Percentiles rank a stretch among this genome's conserved stretches.
These are phyloP conservation scores for Eidolon dupreanum DNA, from an alignment of 2,797 vertebrate species.

Conservation along the genomic window DNA sequence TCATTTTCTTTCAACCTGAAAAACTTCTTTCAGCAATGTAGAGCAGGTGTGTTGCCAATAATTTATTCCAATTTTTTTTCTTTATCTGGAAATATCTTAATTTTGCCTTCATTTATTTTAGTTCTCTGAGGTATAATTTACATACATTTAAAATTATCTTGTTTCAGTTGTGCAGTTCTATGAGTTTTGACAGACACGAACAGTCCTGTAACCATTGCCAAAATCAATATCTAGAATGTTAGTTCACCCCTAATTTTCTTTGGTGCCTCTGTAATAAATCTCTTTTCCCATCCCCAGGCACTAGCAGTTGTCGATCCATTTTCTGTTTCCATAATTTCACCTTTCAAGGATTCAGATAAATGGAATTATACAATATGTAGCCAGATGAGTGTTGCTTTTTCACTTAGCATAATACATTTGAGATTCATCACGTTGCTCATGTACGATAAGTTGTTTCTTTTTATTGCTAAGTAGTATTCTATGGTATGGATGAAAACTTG, in stretches of 20 bases:
- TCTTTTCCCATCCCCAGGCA: not conserved
- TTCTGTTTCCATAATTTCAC: not conserved
- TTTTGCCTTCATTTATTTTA: conserved; percentile 46
- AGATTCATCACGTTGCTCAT: rapidly evolving
- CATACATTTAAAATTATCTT: conserved; percentile 27
- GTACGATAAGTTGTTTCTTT: not conserved
- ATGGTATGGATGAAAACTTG: not conserved
- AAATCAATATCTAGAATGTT: not conserved
- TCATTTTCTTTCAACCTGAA: not conserved
- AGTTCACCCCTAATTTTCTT: not conserved
- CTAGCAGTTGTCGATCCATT: not conserved
- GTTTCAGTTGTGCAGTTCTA: not conserved
- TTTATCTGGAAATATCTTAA: conserved; percentile 30
- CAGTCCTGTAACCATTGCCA: not conserved
- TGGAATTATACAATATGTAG: rapidly evolving
- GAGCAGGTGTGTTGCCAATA: not conserved
- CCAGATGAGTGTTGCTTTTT: not conserved
- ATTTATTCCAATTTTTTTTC: not conserved
- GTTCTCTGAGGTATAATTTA: conserved; percentile 9
- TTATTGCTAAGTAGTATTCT: not conserved
- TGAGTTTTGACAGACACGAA: not conserved
- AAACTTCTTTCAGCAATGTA: not conserved
- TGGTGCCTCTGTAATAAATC: not conserved
- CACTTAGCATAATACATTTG: not conserved
- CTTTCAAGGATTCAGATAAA: not conserved